Evolutionary conservation across 2,113 vertebrate species (phyloP), one percentile per base, ranked within the genome.

Genomic region (Tor tambroides): DNA sequence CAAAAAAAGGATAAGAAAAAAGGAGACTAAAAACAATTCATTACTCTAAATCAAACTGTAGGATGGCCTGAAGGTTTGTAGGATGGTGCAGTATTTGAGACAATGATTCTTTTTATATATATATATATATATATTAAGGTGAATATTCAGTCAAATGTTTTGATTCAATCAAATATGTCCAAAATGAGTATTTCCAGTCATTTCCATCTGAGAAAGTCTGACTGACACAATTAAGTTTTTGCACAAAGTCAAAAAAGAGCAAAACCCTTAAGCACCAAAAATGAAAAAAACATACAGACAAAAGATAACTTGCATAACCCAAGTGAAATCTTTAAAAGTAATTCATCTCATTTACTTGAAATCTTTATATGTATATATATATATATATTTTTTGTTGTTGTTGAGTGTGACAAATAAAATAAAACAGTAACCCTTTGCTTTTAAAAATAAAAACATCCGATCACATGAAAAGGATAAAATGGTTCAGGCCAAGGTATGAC

Each of bases 401-500:
- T 85, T 54, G 23, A 76, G 69, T 82, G 41, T 72, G 72, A 43
- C 38, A 56, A 65, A 69, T 71, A 65, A 85, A 23, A 72, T 54
- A 77, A 80, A 72, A 46, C 69, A 46, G 49, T 51, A 2, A 51
- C 15, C 75, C 81, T 90, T 89, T 92, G 89, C 89, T 87, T 90
- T 80, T 56, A 82, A 69, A 69, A 41, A 63, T 38, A 71, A 49
- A 69, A 61, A 51, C 56, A 83, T n/a, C 35, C 51, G 6, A 81
- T 83, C 71, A 86, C 30, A 84, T 41, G 6, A 72, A 86, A 75
- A 85, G n/a, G 41, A 79, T 32, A 35, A 81, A 76, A 85, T 3
- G 63, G 86, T 86, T 88, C 90, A 0, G 6, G 89, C 85, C 88
- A 85, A 87, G 90, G 88, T 92, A 86, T 90, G 89, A 90, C 91